Base-by-base conservation (phyloP, 2,113 vertebrate genomes). In the Orcinus orca region DNA sequence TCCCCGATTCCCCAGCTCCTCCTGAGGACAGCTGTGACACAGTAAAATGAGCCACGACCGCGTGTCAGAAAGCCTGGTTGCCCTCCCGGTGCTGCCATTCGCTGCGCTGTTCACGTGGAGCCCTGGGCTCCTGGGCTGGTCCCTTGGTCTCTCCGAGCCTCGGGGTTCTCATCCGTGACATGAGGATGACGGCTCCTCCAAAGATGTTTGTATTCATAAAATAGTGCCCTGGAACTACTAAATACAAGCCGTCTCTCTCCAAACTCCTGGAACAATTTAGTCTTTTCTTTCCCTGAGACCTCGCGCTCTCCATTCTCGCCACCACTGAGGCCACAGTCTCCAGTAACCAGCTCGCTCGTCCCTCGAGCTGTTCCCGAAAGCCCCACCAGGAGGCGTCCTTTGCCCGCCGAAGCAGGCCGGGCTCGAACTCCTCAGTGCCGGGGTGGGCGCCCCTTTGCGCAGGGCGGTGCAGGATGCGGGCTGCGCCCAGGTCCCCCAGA, bases 331-430 rank as follows among this genome's bases (percentile, higher is more conserved):
- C 74, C 65, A 0, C 70, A 25, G 38, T 50, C 65, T 3, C 38
- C 31, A 0, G 1, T 17, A 63, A 8, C 53, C 1, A 2, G 60
- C 84, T 2, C 21, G 21, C 93, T 84, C 17, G 11, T 41, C 36
- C 68, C 26, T 21, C 23, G 74, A 23, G 86, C 84, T 62, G 44
- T 41, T 25, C 63, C 80, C 53, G 10, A 18, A 25, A 3, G 14
- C 1, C 83, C 97, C 98, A 94, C 96, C 93, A 95, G 97, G 91
- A 29, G 98, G 96, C 95, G 96, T 95, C 85, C 55, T 63, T 58
- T 15, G 91, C 94, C 95, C 77, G 58, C 86, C 47, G 88, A 95
- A 96, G 77, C 13, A 1, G 26, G 65, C 62, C 20, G 71, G 44
- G 55, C 83, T 13, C 4, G 7, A 65, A 71, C 92, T 95, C 83